phyloP scores from a whole-genome alignment of 2,113 vertebrate species.

The Acrocephalus kingi region DNA sequence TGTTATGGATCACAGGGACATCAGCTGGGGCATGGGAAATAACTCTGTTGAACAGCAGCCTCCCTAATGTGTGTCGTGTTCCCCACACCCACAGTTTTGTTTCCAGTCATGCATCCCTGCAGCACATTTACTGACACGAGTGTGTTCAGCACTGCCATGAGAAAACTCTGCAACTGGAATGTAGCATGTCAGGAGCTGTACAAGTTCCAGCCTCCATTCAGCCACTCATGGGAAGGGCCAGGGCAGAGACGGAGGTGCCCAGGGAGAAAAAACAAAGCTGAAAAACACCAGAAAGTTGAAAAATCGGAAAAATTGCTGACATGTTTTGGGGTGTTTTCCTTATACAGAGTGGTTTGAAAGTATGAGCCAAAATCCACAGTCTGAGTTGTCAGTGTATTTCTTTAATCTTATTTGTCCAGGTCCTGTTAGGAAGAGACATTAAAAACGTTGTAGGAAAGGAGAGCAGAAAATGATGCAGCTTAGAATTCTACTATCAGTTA shows the following conservation, averaged over 20 bases:
- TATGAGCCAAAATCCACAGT: not conserved
- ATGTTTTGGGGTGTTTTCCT: not conserved
- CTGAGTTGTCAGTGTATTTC: not conserved
- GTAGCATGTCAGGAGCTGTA: too few species aligned
- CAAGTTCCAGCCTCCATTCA: not conserved
- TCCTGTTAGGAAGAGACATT: not conserved
- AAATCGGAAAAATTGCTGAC: not conserved
- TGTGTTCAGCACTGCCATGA: not conserved
- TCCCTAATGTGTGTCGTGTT: accelerated
- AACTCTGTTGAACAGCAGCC: not conserved
- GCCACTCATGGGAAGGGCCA: not conserved
- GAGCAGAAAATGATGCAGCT: not conserved
- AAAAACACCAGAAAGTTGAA: not conserved
- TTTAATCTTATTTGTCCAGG: not conserved
- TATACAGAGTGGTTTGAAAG: not conserved
- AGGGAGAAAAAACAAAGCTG: not conserved
- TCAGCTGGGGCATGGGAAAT: not conserved
- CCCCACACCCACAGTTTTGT: not conserved
- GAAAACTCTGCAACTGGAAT: accelerated
- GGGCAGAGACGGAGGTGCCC: not conserved
- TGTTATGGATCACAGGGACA: not conserved
- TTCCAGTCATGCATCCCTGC: not conserved
- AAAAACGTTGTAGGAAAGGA: not conserved
- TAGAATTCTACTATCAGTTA: conserved; percentile 37
- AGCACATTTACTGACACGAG: not conserved